A percentile compares a stretch with the other conserved stretches of the same genome.
Evolutionary conservation across 2,888 invertebrate species (phyloP).

Genomic region (Sylvicola fuscatus): DNA sequence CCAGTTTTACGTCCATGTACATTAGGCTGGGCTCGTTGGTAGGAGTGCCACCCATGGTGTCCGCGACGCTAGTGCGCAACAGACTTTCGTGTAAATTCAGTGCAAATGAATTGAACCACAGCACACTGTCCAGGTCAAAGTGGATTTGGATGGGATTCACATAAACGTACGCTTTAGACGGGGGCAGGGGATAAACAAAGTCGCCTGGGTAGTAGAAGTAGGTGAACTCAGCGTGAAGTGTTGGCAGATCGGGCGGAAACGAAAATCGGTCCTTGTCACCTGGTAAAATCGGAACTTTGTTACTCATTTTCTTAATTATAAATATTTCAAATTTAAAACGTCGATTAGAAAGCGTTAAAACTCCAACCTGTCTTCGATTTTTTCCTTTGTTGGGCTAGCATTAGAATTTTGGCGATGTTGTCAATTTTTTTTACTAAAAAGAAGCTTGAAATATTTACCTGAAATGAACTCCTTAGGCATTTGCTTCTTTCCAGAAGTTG

Average conservation of each 20-base stretch:
- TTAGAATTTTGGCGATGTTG: slow-evolving; percentile 6
- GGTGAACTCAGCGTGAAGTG: slow-evolving; percentile 89
- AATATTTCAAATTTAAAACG: not conserved
- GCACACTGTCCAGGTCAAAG: slow-evolving; percentile 68
- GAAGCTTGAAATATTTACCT: slow-evolving; percentile 27
- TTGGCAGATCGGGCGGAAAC: slow-evolving; percentile 74
- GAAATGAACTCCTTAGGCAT: slow-evolving; percentile 61
- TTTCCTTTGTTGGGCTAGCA: slow-evolving; percentile 33
- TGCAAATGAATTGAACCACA: slow-evolving; percentile 89
- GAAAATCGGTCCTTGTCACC: slow-evolving; percentile 60
- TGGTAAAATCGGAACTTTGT: slow-evolving; percentile 17
- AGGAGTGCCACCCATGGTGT: slow-evolving; percentile 9
- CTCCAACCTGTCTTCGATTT: slow-evolving; percentile 28
- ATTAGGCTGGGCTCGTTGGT: slow-evolving; percentile 20
- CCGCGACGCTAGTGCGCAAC: slow-evolving; percentile 27
- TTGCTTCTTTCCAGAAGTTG: slow-evolving; percentile 51
- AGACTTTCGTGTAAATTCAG: slow-evolving; percentile 68
- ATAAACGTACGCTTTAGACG: slow-evolving; percentile 80
- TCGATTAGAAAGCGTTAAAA: slow-evolving; percentile 4
- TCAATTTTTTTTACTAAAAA: too few species aligned
- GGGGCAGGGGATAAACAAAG: slow-evolving; percentile 78
- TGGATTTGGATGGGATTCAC: slow-evolving; percentile 75
- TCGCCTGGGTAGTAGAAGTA: slow-evolving; percentile 93
- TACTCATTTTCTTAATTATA: slow-evolving; percentile 5
- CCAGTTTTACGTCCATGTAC: slow-evolving; percentile 72